A percentile compares a stretch with the other conserved stretches of the same genome.
Conservation (phyloP, 2,113 vertebrate species). For the Pituophis catenifer region DNA sequence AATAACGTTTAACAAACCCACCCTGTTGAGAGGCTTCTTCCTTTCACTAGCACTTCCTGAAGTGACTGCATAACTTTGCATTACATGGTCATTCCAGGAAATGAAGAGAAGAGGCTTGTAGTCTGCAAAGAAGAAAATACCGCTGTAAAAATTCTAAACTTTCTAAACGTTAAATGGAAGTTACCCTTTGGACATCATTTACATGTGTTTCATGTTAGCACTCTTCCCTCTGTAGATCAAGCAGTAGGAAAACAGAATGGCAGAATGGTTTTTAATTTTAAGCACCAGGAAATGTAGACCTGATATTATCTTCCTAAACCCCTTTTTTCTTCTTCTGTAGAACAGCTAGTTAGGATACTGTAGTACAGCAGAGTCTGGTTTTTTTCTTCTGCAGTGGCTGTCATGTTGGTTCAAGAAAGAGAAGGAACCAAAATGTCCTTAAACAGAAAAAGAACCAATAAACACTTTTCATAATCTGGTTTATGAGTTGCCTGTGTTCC, state of each 20-base stretch:
- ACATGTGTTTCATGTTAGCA: neutral
- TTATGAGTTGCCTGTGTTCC: neutral
- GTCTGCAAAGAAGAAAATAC: neutral
- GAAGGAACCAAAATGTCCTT: neutral
- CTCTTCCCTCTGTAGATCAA: neutral
- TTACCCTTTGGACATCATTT: neutral
- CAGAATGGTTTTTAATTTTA: neutral
- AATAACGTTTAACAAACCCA: neutral
- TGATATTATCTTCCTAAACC: neutral
- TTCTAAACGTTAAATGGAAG: neutral
- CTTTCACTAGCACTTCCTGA: neutral
- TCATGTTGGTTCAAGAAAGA: neutral
- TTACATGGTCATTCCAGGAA: neutral
- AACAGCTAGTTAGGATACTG: neutral
- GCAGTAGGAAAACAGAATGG: neutral
- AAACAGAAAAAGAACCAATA: neutral
- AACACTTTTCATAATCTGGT: neutral
- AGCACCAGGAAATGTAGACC: neutral
- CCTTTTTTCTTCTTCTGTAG: neutral
- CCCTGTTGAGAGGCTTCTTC: neutral
- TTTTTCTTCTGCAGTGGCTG: neutral
- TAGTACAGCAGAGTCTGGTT: neutral
- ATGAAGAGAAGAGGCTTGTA: neutral
- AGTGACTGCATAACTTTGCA: neutral
- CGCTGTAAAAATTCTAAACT: neutral